Evolutionary conservation across 2,113 vertebrate genomes (phyloP).

Genomic region (Bubo blakistoni): DNA sequence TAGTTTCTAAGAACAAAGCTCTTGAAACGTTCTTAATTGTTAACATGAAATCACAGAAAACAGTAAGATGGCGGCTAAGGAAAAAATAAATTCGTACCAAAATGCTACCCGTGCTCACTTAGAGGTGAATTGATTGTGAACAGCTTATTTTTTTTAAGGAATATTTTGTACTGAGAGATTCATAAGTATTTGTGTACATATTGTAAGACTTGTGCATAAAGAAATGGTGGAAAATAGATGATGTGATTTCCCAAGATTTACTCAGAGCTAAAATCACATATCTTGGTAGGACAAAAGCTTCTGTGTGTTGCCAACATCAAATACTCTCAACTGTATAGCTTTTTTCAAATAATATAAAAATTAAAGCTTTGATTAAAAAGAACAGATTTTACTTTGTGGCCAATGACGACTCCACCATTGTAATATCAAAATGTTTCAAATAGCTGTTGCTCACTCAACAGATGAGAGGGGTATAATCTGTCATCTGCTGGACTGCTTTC

Average conservation of each 20-base stretch:
- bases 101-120: neutral
- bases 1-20: neutral
- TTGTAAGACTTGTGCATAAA: neutral
- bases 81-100: neutral
- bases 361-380: neutral
- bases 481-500: neutral
- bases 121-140: neutral
- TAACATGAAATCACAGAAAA: neutral
- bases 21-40: neutral
- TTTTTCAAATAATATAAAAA: neutral
- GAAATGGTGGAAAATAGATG: neutral
- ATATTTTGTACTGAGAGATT: neutral
- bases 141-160: neutral
- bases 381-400: neutral
- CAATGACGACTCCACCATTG: fast-evolving
- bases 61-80: neutral
- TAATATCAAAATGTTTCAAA: neutral
- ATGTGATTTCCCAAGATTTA: neutral
- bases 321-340: fast-evolving
- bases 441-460: neutral
- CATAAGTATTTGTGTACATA: neutral
- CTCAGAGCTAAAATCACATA: neutral
- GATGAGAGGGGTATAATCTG: neutral
- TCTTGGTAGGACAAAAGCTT: neutral
- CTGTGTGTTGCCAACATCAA: neutral